phyloP scores from a whole-genome alignment of 2,888 invertebrate genomes.

The Drosophila nr. fundita region DNA sequence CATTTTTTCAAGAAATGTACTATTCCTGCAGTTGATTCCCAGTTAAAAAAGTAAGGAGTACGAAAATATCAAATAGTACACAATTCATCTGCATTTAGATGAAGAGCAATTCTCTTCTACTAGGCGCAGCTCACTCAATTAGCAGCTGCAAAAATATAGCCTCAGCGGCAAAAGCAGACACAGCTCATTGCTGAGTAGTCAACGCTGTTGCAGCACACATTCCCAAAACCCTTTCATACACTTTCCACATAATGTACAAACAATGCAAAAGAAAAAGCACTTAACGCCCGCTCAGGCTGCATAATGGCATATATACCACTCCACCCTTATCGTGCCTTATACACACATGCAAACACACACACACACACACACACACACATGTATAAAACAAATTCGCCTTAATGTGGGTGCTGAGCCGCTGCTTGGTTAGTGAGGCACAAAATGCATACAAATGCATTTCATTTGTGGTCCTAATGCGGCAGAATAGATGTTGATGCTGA shows the following conservation, averaged over 20 bases:
- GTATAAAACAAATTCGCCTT: conserved; percentile 52
- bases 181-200: conserved; percentile 12
- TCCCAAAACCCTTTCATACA: background rate
- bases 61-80: background rate
- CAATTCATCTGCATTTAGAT: background rate
- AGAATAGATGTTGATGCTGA: conserved; percentile 41
- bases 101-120: conserved; percentile 15
- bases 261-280: conserved; percentile 70
- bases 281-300: conserved; percentile 50
- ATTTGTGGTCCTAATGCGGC: conserved; percentile 71
- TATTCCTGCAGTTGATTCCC: background rate
- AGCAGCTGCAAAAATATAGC: conserved; percentile 4
- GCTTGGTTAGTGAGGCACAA: conserved; percentile 56
- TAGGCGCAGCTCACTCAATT: conserved; percentile 23
- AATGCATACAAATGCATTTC: conserved; percentile 75
- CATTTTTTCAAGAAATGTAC: background rate
- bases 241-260: conserved; percentile 43
- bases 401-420: conserved; percentile 55
- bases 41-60: background rate
- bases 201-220: conserved; percentile 7
- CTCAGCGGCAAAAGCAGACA: background rate
- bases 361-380: conserved; percentile 6
- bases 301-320: conserved; percentile 48
- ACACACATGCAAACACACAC: conserved; percentile 5
- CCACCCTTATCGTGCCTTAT: background rate